Evolutionary conservation across 1,140 invertebrate genomes (phyloP).

Genomic region (Cheumatopsyche charites): DNA sequence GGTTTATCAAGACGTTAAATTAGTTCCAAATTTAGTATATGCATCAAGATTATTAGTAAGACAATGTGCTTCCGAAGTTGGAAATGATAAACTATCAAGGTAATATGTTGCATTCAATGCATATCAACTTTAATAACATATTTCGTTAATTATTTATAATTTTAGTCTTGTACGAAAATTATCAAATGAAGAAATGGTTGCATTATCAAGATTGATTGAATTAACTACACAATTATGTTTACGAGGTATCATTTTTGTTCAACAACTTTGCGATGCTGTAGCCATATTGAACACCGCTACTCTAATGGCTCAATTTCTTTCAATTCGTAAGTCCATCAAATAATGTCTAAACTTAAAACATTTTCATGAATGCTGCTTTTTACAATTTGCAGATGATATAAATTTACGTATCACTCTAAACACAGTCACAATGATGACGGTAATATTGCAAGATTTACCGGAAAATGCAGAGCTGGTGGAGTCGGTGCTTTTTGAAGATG

Average conservation of each 20-base stretch:
- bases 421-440: conserved; percentile 73
- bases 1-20: conserved; percentile 76
- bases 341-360: conserved; percentile 5
- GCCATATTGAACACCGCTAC: conserved; percentile 67
- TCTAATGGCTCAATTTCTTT: conserved; percentile 63
- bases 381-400: conserved; percentile 65
- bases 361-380: not conserved
- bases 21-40: conserved; percentile 78
- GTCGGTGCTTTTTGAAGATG: conserved; percentile 66
- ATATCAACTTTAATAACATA: not conserved
- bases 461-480: conserved; percentile 78
- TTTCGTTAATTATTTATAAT: conserved; percentile 1
- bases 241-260: conserved; percentile 70
- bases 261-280: conserved; percentile 79
- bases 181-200: conserved; percentile 66
- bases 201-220: conserved; percentile 70
- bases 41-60: conserved; percentile 67
- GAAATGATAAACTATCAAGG: conserved; percentile 24
- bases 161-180: conserved; percentile 59
- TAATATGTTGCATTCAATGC: conserved; percentile 4
- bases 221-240: conserved; percentile 76
- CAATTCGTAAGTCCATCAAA: conserved; percentile 56
- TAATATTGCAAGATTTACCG: conserved; percentile 74
- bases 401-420: conserved; percentile 66
- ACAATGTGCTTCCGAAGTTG: conserved; percentile 41